Conservation (phyloP, 2,797 vertebrate species). For the Chelon auratus region DNA sequence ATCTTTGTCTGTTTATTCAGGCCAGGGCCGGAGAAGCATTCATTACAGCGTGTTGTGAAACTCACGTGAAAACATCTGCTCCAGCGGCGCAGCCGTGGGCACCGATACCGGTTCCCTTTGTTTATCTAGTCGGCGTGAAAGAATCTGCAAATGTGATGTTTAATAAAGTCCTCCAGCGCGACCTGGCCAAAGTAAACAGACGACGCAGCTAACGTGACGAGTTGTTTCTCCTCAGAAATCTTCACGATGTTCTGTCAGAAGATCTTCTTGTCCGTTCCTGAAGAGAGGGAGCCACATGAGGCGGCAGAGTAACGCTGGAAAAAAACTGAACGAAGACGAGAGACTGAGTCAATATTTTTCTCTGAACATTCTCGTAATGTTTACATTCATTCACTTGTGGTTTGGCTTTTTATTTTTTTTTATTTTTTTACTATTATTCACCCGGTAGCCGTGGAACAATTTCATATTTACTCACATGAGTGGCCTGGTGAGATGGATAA, state of each 20-base stretch:
- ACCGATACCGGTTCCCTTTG: slow-evolving; percentile 35
- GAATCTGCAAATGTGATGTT: slow-evolving; percentile 4
- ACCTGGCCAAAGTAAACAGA: slow-evolving; percentile 31
- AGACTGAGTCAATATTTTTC: slow-evolving; percentile 36
- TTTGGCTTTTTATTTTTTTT: slow-evolving; percentile 19
- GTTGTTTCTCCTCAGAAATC: slow-evolving; percentile 79
- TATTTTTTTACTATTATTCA: neutral
- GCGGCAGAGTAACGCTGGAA: slow-evolving; percentile 52
- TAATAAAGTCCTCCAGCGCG: slow-evolving; percentile 11
- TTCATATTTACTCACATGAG: neutral
- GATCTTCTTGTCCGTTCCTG: slow-evolving; percentile 85
- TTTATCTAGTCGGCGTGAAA: slow-evolving; percentile 22
- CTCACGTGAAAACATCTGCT: slow-evolving; percentile 32
- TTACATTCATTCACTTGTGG: slow-evolving; percentile 53
- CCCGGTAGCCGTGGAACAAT: slow-evolving; percentile 7
- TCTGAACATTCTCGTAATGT: slow-evolving; percentile 43
- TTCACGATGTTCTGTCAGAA: slow-evolving; percentile 87
- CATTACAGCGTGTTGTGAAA: slow-evolving; percentile 58
- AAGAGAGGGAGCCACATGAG: slow-evolving; percentile 68
- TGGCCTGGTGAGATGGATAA: slow-evolving; percentile 8
- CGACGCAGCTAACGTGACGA: slow-evolving; percentile 28
- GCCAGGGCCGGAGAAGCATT: slow-evolving; percentile 23
- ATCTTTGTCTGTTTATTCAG: slow-evolving; percentile 47
- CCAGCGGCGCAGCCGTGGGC: slow-evolving; percentile 3
- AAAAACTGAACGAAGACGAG: slow-evolving; percentile 9